These are phyloP conservation scores for Cybosia mesomella DNA, from an alignment of 2,888 invertebrate species.

Conservation along the genomic window DNA sequence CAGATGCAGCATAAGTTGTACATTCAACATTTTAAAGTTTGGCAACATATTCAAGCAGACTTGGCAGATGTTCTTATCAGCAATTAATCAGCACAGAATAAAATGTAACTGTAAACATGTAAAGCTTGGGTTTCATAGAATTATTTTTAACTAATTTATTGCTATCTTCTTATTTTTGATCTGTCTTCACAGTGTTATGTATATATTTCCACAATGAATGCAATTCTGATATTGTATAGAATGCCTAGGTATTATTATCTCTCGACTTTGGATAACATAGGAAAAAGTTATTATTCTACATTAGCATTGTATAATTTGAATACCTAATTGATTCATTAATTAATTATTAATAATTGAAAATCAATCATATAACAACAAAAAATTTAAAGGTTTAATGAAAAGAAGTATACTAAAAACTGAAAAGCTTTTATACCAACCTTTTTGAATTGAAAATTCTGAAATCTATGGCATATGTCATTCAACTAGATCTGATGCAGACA, in stretches of 20 bases:
- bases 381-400: no score
- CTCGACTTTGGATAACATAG: no score
- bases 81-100: constrained; percentile 39
- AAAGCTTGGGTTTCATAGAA: not conserved
- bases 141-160: constrained; percentile 13
- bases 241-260: not conserved
- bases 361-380: no score
- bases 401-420: no score
- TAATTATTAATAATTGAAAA: no score
- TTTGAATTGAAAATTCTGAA: no score
- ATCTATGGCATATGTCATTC: no score
- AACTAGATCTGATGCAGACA: no score
- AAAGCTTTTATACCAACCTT: no score
- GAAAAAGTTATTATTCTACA: no score
- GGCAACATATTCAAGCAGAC: constrained; percentile 34
- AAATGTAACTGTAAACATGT: constrained; percentile 11
- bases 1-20: constrained; percentile 4
- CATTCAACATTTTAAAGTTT: constrained; percentile 31
- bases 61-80: constrained; percentile 43
- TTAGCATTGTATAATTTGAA: no score
- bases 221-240: not conserved
- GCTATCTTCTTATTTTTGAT: not conserved
- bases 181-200: not conserved
- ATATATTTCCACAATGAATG: not conserved
- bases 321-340: no score